A percentile compares a stretch with the other conserved stretches of the same genome.
These are phyloP conservation scores for Pemphredon lugubris DNA, from an alignment of 2,888 invertebrate genomes.

Conservation along the genomic window DNA sequence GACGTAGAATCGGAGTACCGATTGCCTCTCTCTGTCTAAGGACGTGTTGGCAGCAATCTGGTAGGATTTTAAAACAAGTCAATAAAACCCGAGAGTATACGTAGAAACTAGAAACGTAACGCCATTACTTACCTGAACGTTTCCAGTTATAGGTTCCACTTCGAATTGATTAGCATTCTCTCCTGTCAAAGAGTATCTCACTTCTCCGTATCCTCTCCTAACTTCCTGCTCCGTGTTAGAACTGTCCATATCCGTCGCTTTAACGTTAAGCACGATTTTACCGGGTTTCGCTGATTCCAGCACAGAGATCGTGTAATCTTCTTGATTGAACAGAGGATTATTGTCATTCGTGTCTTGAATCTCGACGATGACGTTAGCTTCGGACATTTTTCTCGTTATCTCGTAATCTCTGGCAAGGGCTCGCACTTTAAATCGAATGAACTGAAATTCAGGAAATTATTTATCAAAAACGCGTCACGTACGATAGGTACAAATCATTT, in stretches of 20 bases:
- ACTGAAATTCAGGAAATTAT: conserved; percentile 65
- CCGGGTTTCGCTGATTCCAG: conserved; percentile 87
- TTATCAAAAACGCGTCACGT: conserved; percentile 71
- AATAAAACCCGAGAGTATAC: too few species aligned
- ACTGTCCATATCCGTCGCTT: conserved; percentile 88
- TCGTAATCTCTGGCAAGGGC: conserved; percentile 80
- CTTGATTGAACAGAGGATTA: conserved; percentile 86
- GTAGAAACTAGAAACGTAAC: too few species aligned
- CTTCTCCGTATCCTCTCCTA: conserved; percentile 85
- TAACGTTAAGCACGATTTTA: conserved; percentile 86
- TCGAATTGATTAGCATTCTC: conserved; percentile 88
- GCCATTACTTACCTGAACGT: conserved; percentile 85
- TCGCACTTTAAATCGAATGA: conserved; percentile 81
- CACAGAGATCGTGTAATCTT: conserved; percentile 87
- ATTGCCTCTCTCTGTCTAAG: conserved; percentile 88
- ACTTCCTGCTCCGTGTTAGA: conserved; percentile 82
- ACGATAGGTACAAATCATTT: too few species aligned
- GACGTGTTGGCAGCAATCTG: conserved; percentile 85
- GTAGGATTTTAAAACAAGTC: too few species aligned
- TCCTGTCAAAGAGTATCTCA: conserved; percentile 88
- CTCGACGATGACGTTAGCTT: conserved; percentile 86
- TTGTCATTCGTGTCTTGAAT: conserved; percentile 91
- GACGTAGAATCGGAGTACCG: conserved; percentile 86
- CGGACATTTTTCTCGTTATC: conserved; percentile 83
- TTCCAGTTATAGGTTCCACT: conserved; percentile 87